Evolutionary conservation across 1,140 invertebrate genomes (phyloP), one percentile per base, ranked within the genome.

Genomic region (Bombus waltoni): DNA sequence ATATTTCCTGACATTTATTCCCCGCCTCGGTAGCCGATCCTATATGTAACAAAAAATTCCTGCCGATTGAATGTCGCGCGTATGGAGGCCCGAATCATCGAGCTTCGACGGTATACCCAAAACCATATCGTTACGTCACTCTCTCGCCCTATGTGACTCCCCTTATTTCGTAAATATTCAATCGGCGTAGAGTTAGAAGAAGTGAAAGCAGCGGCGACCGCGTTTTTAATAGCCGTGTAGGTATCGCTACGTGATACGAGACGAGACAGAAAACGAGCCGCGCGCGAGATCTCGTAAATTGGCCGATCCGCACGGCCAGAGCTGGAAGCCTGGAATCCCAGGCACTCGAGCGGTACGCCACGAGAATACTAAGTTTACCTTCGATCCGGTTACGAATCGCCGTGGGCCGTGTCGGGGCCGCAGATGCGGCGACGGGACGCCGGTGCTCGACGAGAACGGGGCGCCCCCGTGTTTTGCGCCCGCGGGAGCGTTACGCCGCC

Each of bases 401-500:
- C 71, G 35, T 28, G 59, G 53, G 83, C 47, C 53, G 53, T 79
- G 65, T 62, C 44, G 35, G 32, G 59, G 22, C 38, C 44, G 62
- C 85, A 83, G 87, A 84, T 83, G 87, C 77, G 70, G 32, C 70
- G 78, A 59, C 72, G 72, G 28, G 72, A 47, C 72, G n/a, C 40
- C 65, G 32, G 8, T 35, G 8, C 47, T 28, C 44, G 71, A 11
- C 38, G 40, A 57, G 35, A 53, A 59, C 42, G 73, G 35, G 66
- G 35, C 85, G 78, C 82, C 42, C 70, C 78, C 68, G 76, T 89
- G 77, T 89, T 81, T 75, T 87, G 81, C 59, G 85, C 81, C 81
- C 73, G 85, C 84, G 90, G 91, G 86, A 89, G 68, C 75, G 87
- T 88, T 87, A 82, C 88, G 86, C 91, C 91, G 87, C 82, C 89